These are phyloP conservation scores for Vanacampus margaritifer DNA, from an alignment of 2,113 vertebrate genomes.

Conservation along the genomic window DNA sequence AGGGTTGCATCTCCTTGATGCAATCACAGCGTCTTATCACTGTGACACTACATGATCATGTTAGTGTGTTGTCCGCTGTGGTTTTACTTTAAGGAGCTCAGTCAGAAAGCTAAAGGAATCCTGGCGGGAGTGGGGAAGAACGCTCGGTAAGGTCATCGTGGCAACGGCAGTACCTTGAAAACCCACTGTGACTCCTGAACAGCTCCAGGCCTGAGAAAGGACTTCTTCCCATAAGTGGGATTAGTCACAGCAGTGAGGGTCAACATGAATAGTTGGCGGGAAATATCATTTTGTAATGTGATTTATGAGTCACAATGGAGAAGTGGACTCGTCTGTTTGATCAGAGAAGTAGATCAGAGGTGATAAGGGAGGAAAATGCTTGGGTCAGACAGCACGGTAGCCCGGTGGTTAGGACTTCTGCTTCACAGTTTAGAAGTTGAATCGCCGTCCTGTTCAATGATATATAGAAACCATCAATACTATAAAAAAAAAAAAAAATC, in stretches of 20 bases:
- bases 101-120: conserved; percentile 40
- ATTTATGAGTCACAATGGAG: background rate
- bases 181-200: conserved; percentile 46
- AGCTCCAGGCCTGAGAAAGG: conserved; percentile 40
- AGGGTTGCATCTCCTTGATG: conserved; percentile 3
- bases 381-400: background rate
- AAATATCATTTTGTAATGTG: background rate
- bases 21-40: conserved; percentile 23
- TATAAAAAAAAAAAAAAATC: too few species aligned
- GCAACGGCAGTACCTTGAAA: conserved; percentile 20
- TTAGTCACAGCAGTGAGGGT: conserved; percentile 5
- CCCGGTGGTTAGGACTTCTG: background rate
- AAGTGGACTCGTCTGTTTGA: conserved; percentile 5
- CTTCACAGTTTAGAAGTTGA: too few species aligned
- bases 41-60: background rate
- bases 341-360: background rate
- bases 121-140: conserved; percentile 14
- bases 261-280: background rate
- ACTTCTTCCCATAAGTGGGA: conserved; percentile 40
- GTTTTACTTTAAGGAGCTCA: background rate
- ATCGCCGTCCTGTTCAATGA: too few species aligned
- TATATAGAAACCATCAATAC: too few species aligned
- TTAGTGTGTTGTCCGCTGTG: background rate
- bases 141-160: conserved; percentile 41
- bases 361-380: background rate